Base-by-base conservation (phyloP, 2,888 invertebrate species). In the Saturnia japonica region DNA sequence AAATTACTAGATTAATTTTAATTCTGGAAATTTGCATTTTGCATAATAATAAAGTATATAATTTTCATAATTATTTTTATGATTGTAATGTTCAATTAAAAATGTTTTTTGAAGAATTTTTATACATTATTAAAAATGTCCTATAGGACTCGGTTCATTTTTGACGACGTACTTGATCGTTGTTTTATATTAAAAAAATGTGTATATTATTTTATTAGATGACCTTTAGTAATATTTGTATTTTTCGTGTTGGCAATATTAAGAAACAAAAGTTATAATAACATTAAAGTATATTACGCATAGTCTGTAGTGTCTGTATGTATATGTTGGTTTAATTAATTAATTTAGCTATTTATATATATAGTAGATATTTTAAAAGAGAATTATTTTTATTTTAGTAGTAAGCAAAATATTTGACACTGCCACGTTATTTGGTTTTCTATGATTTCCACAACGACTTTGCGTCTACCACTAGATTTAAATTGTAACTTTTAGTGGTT, bases 251-350 rank as follows among this genome's bases (percentile, higher is more conserved):
- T 60, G 64, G 64, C 34, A 64, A 64, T 64, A 40, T 64, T 64
- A 64, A 64, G 40, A 2, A 64, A 64, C 40, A 34, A 12, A 64
- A n/a, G 16, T 64, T 19, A 40, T 22, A 64, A 40, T 40, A 40
- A 11, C 1, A 64, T 40, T 64, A 40, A 16, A 64, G 64, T 40
- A 9, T 64, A 64, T 60, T 60, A 60, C 25, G 28, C 14, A 60
- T 60, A 60, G 57, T 60, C 51, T 54, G 25, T 54, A 68, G 25
- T 28, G 34, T 4, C 19, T 68, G 22, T 54, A 28, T 68, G 68
- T 68, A 68, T 68, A 68, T 68, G 34, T 54, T 54, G 68, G 40
- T 64, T 34, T 64, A 64, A 64, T 64, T 40, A 64, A 64, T 40
- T 40, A 64, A 64, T 40, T 64, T 40, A 64, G 34, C n/a, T 40